Evolutionary conservation across 1,140 invertebrate genomes (phyloP), one percentile per base, ranked within the genome.

Genomic region (Papilio polyxenes): DNA sequence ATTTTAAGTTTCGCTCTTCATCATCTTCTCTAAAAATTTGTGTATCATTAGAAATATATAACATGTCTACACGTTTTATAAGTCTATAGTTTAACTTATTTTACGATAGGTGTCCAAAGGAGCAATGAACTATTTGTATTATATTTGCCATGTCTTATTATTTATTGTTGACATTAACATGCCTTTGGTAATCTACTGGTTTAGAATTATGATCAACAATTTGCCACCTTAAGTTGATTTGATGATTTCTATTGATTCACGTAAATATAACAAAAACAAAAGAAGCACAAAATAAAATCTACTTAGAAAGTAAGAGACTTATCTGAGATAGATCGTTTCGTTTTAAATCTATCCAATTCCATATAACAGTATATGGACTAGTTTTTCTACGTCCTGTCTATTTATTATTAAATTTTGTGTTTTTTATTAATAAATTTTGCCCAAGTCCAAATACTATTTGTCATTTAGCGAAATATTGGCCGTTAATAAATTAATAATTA

Each of bases 81-180:
- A 62, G 31, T 65, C 77, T 79, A 56, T 37, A 17, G 13, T 48
- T 44, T 78, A 9, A 48, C 8, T 79, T 13, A 59, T 69, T 79
- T 7, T 78, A 78, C 44, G 56, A 56, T 62, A 65, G 77, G 44
- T 76, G 77, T 62, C 53, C 31, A 59, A 59, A 79, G 77, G 77
- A 79, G 77, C 77, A 62, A 65, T 23, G 77, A 79, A 79, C 77
- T 79, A 79, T 79, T 79, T 79, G 77, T 79, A 79, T 79, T 62
- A 79, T 79, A 56, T 62, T 62, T 48, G 31, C 48, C 65, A 69
- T 69, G 31, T 69, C 65, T 69, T 40, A 40, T 6, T 40, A 69
- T 69, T 69, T 69, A 69, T 69, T 37, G 65, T 69, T 69, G 65
- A 69, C 65, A 69, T 69, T 37, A 69, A 69, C 65, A 40, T 11